Evolutionary conservation across 2,888 invertebrate genomes (phyloP), one percentile per base, ranked within the genome.

Genomic region (Halocaridina rubra): DNA sequence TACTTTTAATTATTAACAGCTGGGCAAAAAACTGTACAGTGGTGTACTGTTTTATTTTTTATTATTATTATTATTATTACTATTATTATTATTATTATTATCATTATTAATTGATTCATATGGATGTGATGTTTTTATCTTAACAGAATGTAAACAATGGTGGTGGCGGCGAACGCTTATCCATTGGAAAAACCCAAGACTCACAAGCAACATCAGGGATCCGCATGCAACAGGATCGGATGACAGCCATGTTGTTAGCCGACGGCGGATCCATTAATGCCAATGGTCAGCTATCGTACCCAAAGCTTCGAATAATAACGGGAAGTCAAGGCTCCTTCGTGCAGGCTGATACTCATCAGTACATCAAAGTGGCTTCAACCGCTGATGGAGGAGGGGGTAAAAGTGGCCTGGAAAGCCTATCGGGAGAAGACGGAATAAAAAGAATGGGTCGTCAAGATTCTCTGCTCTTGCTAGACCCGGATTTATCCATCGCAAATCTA

Each of bases 291-390:
- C 19, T 61, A 72, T 24, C 64, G 1, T 61, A 46, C 19, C 61
- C 82, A 24, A 82, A 78, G 30, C 61, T 82, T 59, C 61, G 82
- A 29, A 39, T 82, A 59, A 72, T 82, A 22, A 69, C 82, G 39
- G 78, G 78, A 57, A 39, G 61, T 39, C 32, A 24, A 19, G 33
- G 61, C 10, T 22, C 72, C 7, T 22, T 71, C 19, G 30, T 82
- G 78, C 77, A 77, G 30, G 61, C 57, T n/a, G 72, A 72, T 8
- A 71, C 59, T 33, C 69, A 71, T 46, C 61, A 77, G 30, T 61
- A 78, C 72, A 82, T 72, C 59, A 33, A 71, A n/a, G 33, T 78
- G 8, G 33, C 82, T 13, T n/a, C 39, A 39, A 61, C 27, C 24
- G 39, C 39, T 39, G 53, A 69, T 10, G 27, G 61, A 8, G 78